These are phyloP conservation scores for Lepidostoma basale DNA, from an alignment of 1,140 invertebrate genomes.

Conservation along the genomic window DNA sequence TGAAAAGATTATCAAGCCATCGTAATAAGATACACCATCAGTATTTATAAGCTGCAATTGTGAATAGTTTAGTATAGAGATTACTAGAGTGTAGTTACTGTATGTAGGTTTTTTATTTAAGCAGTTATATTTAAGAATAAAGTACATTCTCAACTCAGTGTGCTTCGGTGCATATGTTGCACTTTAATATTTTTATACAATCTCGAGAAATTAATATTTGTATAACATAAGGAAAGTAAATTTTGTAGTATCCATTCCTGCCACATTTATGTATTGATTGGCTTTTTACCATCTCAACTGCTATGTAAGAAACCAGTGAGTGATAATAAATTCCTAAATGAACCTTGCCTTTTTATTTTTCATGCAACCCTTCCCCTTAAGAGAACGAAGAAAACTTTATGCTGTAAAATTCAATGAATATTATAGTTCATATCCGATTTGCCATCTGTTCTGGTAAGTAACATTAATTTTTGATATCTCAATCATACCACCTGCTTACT, in stretches of 20 bases:
- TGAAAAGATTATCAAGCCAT: slow-evolving; percentile 21
- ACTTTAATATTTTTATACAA: slow-evolving; percentile 30
- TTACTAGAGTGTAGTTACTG: slow-evolving; percentile 23
- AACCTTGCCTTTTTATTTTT: slow-evolving; percentile 7
- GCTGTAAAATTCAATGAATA: background rate
- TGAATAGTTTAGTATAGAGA: slow-evolving; percentile 42
- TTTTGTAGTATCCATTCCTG: too few relatives aligned
- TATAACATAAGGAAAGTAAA: too few relatives aligned
- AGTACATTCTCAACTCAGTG: slow-evolving; percentile 22
- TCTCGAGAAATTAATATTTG: slow-evolving; percentile 10
- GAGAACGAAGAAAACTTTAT: slow-evolving; percentile 2
- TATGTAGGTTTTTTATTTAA: slow-evolving; percentile 33
- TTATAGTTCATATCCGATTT: background rate
- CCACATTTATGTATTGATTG: slow-evolving; percentile 26
- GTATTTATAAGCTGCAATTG: slow-evolving; percentile 44
- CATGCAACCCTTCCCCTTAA: background rate
- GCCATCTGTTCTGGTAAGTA: too few relatives aligned
- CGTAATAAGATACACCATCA: slow-evolving; percentile 34
- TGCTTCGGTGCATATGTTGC: background rate
- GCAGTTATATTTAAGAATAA: slow-evolving; percentile 25
- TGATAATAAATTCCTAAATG: slow-evolving; percentile 46
- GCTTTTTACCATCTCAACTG: slow-evolving; percentile 30
- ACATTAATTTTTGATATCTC: slow-evolving; percentile 51
- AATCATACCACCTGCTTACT: slow-evolving; percentile 58
- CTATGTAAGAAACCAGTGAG: slow-evolving; percentile 43